A percentile compares a stretch with the other conserved stretches of the same genome.
phyloP scores from a whole-genome alignment of 2,888 invertebrate genomes.

The Papilio elwesi region DNA sequence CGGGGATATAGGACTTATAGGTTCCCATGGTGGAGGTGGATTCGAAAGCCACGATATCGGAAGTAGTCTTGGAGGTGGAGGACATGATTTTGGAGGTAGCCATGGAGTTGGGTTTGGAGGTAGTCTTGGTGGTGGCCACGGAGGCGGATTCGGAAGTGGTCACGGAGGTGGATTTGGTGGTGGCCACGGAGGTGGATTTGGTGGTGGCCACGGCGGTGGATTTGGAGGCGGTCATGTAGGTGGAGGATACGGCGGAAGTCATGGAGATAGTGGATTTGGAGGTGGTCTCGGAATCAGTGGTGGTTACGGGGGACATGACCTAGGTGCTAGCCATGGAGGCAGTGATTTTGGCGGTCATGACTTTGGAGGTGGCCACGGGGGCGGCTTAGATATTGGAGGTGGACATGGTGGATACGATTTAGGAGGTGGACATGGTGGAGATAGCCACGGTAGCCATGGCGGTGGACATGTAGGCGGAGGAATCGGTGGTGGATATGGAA shows the following conservation, averaged over 20 bases:
- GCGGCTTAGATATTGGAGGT: conserved; percentile 49
- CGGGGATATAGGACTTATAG: conserved; percentile 46
- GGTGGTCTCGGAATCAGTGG: conserved; percentile 45
- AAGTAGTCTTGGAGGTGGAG: conserved; percentile 50
- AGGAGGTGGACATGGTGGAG: conserved; percentile 50
- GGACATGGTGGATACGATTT: conserved; percentile 48
- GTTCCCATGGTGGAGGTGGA: conserved; percentile 53
- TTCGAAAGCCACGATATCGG: conserved; percentile 49
- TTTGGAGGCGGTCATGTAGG: conserved; percentile 45
- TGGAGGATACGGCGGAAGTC: conserved; percentile 40
- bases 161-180: conserved; percentile 50
- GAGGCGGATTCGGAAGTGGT: conserved; percentile 50
- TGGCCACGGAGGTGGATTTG: conserved; percentile 42
- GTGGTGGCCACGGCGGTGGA: conserved; percentile 34
- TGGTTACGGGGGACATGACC: conserved; percentile 48
- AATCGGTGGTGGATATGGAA: conserved; percentile 45
- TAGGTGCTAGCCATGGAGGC: conserved; percentile 47
- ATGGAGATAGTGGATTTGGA: conserved; percentile 32
- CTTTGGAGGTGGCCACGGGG: conserved; percentile 47
- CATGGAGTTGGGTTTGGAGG: conserved; percentile 52
- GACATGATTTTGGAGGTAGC: conserved; percentile 50
- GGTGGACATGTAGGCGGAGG: conserved; percentile 50
- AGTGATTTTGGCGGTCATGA: conserved; percentile 47
- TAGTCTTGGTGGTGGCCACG: conserved; percentile 50
- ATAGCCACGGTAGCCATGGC: conserved; percentile 50